Evolutionary conservation across 1,140 invertebrate species (phyloP), one percentile per base, ranked within the genome.

Genomic region (Platyscapa corneri): DNA sequence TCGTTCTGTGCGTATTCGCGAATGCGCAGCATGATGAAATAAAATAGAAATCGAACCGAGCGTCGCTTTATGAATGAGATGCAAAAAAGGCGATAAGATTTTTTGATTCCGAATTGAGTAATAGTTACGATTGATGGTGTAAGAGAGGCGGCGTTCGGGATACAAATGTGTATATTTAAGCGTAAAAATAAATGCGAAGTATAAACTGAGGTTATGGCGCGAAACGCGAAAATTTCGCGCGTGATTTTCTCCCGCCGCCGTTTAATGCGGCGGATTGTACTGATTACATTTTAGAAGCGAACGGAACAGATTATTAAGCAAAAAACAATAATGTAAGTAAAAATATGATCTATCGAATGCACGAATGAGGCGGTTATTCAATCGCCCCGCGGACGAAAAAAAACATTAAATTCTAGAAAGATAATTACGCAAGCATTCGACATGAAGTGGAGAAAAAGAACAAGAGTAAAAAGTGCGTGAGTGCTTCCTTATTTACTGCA

Each of bases 281-380:
- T 92, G 91, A 92, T 89, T 92, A 91, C 87, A 91, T 92, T 90
- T 92, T 89, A 89, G 87, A 91, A 88, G 88, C 88, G 88, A 90
- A 72, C 49, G 83, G 65, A 79, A 80, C 60, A 64, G 67, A 79
- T 80, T 65, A 56, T 79, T 67, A 32, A 70, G 56, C 81, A 72
- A 39, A 87, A 81, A 30, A 56, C 37, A 72, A 72, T 49, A 49
- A 75, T 37, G 12, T 23, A 37, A 76, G 39, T 32, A 20, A 78
- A 72, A 79, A 70, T 20, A 72, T 60, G 56, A 65, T 70, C 39
- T 46, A 53, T 49, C 20, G 23, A 67, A 65, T 39, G 23, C 27
- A 64, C 53, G n/a, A 79, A 79, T 46, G 34, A 34, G 37, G 34
- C 20, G n/a, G 30, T 79, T 27, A 32, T 39, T 1, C 18, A 79